Base-by-base conservation (phyloP, 2,888 invertebrate genomes). In the Cordylochernes scorpioides region DNA sequence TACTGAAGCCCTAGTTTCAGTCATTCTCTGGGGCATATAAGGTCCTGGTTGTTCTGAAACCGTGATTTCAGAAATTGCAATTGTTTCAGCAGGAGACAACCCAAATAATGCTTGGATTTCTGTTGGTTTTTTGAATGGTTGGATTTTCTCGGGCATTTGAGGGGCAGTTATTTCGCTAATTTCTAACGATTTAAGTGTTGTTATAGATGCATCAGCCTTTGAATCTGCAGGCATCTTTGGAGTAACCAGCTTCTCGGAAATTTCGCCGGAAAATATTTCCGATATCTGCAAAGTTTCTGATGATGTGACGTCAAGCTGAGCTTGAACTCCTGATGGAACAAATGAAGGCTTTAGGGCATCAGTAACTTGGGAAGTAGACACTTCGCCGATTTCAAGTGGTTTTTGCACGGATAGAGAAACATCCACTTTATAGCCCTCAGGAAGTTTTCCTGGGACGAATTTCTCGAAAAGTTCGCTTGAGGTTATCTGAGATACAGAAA, bases 1-100 rank as follows among this genome's bases (percentile, higher is more conserved):
- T 10, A 37, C 30, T 5, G 30, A 30, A 9, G 33, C 19, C 25
- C 31, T 27, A 38, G 65, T 57, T 47, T 66, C 59, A 5, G 56
- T 53, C 48, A 36, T 10, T 27, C 33, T 28, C 8, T 31, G 29
- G 9, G 35, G 9, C 7, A 22, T 26, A 21, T 37, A 38, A 15
- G 35, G 37, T 8, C 18, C 25, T 4, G 42, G 35, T 24, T 27
- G 25, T 31, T 33, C 33, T 32, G 40, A 40, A 19, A 36, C 29
- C 7, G 32, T 33, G 12, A 32, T 27, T 30, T 40, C 28, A 10
- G 38, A 29, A 17, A 33, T 29, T 24, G 32, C 33, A 16, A 31
- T 14, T 12, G 32, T 32, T 31, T 39, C 35, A 29, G 30, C 29
- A 14, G 34, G 32, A n/a, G 39, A 30, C 10, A 36, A 15, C 8